Base-by-base conservation (phyloP, 2,113 vertebrate species). In the Oryzias melastigma region DNA sequence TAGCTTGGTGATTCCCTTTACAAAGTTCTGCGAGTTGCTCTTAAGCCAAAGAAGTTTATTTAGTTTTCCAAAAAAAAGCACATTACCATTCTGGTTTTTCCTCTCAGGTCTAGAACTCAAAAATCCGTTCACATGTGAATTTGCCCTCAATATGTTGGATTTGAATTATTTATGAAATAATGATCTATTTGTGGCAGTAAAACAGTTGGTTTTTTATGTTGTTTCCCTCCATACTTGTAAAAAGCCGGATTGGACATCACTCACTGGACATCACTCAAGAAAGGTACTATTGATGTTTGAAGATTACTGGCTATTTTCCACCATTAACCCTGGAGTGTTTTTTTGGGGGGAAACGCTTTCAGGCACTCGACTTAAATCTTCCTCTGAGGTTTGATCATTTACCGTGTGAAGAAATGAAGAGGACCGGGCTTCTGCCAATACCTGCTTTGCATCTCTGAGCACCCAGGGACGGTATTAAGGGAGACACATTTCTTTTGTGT, bases 381-480 rank as follows among this genome's bases (percentile, higher is more conserved):
- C 74, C 72, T 87, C 67, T 65, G 55, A 75, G 84, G 73, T 80
- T 80, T 86, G 74, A 85, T 85, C 82, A 77, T 62, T 57, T 59
- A 77, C 62, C 60, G 47, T 70, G 58, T 68, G 78, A 79, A 80
- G 68, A 44, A 66, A 58, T 58, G 59, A 52, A 40, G 54, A 52
- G 41, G 48, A 71, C 61, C 43, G 57, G 60, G 67, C 56, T 62
- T 53, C 45, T 65, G 68, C 80, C 78, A 76, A 55, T 41, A 62
- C 48, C 68, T 53, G 44, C 73, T 65, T 53, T 73, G 67, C 80
- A 77, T 80, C 78, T 77, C 74, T 25, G 55, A 14, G 73, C 63
- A 78, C 71, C 64, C 51, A 52, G 74, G 63, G 78, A 83, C 73
- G 61, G 71, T 46, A 76, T 78, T 70, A 74, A 86, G 75, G 78